Evolutionary conservation across 2,888 invertebrate species (phyloP), one percentile per base, ranked within the genome.

Genomic region (Microplitis manilae): DNA sequence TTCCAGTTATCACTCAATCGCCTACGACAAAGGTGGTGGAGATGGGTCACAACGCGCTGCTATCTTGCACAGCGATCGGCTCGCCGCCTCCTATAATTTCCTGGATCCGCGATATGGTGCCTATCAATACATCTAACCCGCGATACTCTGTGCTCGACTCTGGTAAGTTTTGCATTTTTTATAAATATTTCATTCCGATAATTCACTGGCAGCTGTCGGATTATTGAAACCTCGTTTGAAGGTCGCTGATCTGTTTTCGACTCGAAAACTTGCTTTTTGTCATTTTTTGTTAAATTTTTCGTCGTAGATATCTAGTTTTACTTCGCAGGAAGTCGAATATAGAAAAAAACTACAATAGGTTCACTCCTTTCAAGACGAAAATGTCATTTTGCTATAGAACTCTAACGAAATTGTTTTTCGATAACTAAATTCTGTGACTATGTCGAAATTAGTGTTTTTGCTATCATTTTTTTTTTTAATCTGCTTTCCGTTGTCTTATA

Each of bases 1-100:
- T 98, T 91, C 99, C 99, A 68, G 93, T 93, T 88, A 96, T 97
- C 88, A 94, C 94, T 60, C 94, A 96, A 85, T 95, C 96, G 64
- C 98, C 98, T 0, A 94, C 94, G 79, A 95, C 97, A 77, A 96
- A 97, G 92, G 98, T 98, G 74, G 98, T 98, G 73, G 99, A 99
- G 91, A 97, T 97, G 82, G 98, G 97, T 17, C 96, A 97, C 90
- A 96, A 95, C 67, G 96, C 98, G 13, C 93, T 96, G 38, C 93
- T 99, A 86, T 94, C 94, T 65, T 99, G 99, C 91, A 93, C 95
- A 80, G 98, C 97, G 60, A 93, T 93, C 65, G 98, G 98, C 74
- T 95, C 92, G 87, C 97, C 97, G 4, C 91, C 94, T 50, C 95
- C 95, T 9, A 93, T 93, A 85, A 95, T 98, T 85, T 94, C 95